Evolutionary conservation across 2,888 invertebrate species (phyloP).

Genomic region (Drosophila melanosoma): DNA sequence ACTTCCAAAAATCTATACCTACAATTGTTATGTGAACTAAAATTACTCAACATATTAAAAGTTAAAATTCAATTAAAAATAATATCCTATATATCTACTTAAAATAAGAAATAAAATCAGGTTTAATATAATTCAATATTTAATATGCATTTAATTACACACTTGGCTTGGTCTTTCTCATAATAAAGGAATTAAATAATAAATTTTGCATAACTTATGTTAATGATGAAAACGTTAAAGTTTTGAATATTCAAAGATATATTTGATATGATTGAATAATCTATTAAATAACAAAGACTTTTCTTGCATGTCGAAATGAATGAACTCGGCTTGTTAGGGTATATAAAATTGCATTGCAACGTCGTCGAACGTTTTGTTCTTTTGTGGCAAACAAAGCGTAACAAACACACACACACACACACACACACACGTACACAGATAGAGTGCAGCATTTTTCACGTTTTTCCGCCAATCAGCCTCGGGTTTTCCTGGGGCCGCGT

Average conservation of each 20-base stretch:
- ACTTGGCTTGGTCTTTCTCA: not conserved
- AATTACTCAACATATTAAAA: no score
- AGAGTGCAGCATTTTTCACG: constrained; percentile 70
- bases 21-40: not conserved
- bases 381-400: constrained; percentile 75
- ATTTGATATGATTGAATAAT: not conserved
- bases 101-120: no score
- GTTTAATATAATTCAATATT: no score
- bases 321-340: constrained; percentile 1
- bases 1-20: not conserved
- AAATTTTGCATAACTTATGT: no score
- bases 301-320: not conserved
- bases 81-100: not conserved
- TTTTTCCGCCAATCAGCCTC: constrained; percentile 63
- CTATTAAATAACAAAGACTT: not conserved
- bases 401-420: constrained; percentile 41
- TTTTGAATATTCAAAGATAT: not conserved
- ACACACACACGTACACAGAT: constrained; percentile 14
- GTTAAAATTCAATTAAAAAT: not conserved
- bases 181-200: no score
- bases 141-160: not conserved
- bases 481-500: constrained; percentile 51
- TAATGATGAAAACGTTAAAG: not conserved
- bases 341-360: constrained; percentile 25
- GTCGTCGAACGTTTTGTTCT: constrained; percentile 63